These are phyloP conservation scores for Enteromius radiatus DNA, from an alignment of 2,797 vertebrate genomes.

Conservation along the genomic window DNA sequence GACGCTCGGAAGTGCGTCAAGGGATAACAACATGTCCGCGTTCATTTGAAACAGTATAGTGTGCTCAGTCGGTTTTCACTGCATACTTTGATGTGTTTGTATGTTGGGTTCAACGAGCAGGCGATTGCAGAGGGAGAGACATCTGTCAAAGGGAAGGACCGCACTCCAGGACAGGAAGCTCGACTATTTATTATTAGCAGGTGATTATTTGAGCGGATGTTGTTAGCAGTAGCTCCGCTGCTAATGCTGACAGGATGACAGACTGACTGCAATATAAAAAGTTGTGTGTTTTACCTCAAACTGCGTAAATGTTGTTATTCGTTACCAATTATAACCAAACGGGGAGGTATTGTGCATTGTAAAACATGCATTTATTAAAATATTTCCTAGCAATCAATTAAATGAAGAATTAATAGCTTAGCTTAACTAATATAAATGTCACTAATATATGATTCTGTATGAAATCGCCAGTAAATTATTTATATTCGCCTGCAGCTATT, in stretches of 20 bases:
- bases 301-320: not conserved
- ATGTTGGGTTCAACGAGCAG: constrained; percentile 52
- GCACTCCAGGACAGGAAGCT: constrained; percentile 77
- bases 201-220: constrained; percentile 59
- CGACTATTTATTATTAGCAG: constrained; percentile 80
- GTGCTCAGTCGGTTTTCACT: constrained; percentile 49
- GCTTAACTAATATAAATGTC: not conserved
- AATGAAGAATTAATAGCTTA: not conserved
- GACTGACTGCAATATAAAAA: not conserved
- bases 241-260: constrained; percentile 36
- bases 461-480: not conserved
- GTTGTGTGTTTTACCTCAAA: not conserved
- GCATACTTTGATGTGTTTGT: constrained; percentile 50
- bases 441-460: not conserved
- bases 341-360: not conserved
- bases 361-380: not conserved
- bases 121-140: constrained; percentile 51
- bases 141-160: constrained; percentile 58
- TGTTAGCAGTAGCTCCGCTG: constrained; percentile 21
- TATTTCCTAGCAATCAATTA: not conserved
- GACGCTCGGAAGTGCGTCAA: constrained; percentile 72
- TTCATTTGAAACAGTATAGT: constrained; percentile 78
- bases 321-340: not conserved
- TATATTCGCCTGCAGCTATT: not conserved
- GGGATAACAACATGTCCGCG: constrained; percentile 90